These are phyloP conservation scores for Campylorhamphus procurvoides DNA, from an alignment of 2,113 vertebrate genomes.

Conservation along the genomic window DNA sequence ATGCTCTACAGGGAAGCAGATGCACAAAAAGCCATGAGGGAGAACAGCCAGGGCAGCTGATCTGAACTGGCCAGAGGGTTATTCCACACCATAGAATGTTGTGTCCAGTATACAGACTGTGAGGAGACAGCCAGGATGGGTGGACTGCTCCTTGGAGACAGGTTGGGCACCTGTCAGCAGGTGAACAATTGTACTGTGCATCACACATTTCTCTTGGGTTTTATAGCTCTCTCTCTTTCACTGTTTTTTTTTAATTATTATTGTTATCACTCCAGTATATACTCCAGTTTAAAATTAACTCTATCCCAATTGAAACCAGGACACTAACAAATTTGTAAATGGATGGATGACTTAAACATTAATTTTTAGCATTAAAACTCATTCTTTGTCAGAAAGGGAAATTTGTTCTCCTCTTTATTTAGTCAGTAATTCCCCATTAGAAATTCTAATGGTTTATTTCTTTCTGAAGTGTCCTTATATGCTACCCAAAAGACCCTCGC, in stretches of 20 bases:
- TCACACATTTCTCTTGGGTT: not conserved
- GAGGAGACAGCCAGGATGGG: not conserved
- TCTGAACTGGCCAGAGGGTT: not conserved
- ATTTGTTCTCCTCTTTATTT: not conserved
- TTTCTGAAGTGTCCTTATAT: not conserved
- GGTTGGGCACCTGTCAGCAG: not conserved
- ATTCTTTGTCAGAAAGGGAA: not conserved
- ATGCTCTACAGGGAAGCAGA: not conserved
- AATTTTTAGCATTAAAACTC: not conserved
- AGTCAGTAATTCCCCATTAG: not conserved
- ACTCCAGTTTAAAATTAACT: not conserved
- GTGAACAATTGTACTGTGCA: not conserved
- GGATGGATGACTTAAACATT: not conserved
- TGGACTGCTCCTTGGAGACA: not conserved
- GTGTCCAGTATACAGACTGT: not conserved
- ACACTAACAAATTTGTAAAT: not conserved
- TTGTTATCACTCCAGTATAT: not conserved
- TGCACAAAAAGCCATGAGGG: not conserved
- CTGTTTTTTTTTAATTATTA: not conserved
- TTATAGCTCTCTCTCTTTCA: not conserved
- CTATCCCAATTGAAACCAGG: not conserved
- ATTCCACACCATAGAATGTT: not conserved
- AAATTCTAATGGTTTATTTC: not conserved
- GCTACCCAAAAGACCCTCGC: not conserved
- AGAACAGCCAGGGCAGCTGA: not conserved